These are phyloP conservation scores for Venustaconcha ellipsiformis DNA, from an alignment of 1,140 invertebrate genomes.

Conservation along the genomic window DNA sequence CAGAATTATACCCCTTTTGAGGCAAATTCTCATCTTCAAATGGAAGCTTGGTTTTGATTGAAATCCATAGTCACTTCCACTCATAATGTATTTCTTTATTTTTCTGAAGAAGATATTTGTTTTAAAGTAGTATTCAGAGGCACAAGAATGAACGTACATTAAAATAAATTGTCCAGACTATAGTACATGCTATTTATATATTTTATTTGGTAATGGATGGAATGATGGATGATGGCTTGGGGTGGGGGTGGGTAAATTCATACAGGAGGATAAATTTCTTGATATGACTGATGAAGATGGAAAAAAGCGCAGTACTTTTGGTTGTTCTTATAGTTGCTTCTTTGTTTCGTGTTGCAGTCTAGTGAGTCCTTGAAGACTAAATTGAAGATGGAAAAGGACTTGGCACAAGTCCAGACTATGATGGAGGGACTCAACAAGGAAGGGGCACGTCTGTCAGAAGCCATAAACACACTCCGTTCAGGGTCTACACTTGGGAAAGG, in stretches of 20 bases:
- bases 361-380: conserved; percentile 64
- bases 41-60: neutral
- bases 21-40: too few species aligned
- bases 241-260: neutral
- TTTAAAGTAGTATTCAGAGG: neutral
- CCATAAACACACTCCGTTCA: conserved; percentile 81
- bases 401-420: conserved; percentile 84
- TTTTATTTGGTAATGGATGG: neutral
- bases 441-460: conserved; percentile 83
- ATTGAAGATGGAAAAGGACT: conserved; percentile 79
- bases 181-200: neutral
- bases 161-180: neutral
- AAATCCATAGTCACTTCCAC: neutral
- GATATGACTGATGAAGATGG: neutral
- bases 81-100: neutral
- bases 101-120: neutral
- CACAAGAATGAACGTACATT: neutral
- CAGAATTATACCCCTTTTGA: too few species aligned
- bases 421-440: conserved; percentile 87
- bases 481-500: conserved; percentile 71
- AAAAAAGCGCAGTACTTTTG: neutral
- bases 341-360: conserved; percentile 40
- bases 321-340: neutral
- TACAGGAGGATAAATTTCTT: neutral
- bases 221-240: neutral